Percentiles rank a stretch among this genome's conserved stretches.
Conservation (phyloP, 64 coral and sea anemone genomes). For the Pachyseris speciosa region DNA sequence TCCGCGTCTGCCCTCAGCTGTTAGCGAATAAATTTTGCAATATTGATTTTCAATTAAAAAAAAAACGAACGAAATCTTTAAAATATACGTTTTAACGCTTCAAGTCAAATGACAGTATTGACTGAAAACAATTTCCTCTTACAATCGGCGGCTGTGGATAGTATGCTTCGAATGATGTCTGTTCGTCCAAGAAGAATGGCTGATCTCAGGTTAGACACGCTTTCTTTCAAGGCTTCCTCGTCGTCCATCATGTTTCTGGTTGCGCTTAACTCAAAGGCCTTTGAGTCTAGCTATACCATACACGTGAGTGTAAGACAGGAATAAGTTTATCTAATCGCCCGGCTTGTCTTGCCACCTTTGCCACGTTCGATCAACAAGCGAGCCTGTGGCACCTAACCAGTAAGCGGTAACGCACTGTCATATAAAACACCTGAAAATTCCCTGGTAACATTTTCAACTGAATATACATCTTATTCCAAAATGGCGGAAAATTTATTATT, state of each 20-base stretch:
- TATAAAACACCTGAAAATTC: constrained; percentile 17
- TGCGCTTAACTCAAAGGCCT: background rate
- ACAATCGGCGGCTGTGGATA: constrained; percentile 97
- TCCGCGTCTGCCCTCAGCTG: no score
- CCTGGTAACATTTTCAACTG: background rate
- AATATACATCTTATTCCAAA: no score
- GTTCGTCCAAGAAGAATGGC: constrained; percentile 94
- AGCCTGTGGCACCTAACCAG: background rate
- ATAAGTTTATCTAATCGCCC: no score
- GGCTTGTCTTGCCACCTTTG: background rate
- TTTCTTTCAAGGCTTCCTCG: constrained; percentile 89
- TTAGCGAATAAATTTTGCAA: no score
- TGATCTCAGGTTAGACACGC: constrained; percentile 85
- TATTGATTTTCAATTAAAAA: no score
- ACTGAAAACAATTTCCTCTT: constrained; percentile 27
- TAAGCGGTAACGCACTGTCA: background rate
- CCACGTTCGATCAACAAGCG: background rate
- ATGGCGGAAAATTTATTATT: no score
- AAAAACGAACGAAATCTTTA: no score
- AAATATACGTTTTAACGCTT: no score
- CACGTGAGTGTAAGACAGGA: background rate
- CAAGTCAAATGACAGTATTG: background rate
- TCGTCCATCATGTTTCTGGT: constrained; percentile 83
- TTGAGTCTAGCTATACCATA: background rate
- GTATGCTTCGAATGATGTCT: constrained; percentile 91